Conservation (phyloP, 2,888 invertebrate species). For the Morinoia aosen region DNA sequence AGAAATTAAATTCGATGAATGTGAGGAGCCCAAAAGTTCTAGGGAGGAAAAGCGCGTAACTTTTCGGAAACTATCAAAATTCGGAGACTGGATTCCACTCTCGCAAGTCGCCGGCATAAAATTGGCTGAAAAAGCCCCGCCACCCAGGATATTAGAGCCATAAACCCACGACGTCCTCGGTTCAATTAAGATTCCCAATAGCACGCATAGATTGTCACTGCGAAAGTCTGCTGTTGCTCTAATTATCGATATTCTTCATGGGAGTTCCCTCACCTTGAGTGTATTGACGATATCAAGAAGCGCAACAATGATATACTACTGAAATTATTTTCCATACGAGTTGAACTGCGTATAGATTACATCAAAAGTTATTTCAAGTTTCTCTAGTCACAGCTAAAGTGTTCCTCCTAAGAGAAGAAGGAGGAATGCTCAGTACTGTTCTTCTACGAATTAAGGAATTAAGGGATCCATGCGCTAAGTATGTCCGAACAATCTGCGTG, state of each 20-base stretch:
- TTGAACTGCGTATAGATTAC: no score
- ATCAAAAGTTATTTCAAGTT: no score
- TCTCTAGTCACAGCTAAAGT: no score
- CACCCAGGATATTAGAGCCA: not conserved
- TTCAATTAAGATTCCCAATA: not conserved
- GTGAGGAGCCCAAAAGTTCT: not conserved
- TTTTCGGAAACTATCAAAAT: not conserved
- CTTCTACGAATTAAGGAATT: no score
- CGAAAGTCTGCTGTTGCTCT: not conserved
- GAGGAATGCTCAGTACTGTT: no score
- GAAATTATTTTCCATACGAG: no score
- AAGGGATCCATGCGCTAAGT: no score
- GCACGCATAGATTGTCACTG: not conserved
- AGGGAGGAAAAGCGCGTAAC: not conserved
- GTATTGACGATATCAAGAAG: no score
- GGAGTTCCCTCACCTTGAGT: not conserved
- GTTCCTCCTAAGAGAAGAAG: no score
- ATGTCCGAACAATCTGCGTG: no score
- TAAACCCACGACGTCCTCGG: not conserved
- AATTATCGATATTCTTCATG: not conserved
- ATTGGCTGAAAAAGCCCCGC: not conserved
- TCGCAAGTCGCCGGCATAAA: not conserved
- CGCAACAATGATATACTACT: no score
- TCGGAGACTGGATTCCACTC: not conserved
- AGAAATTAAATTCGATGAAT: slow-evolving; percentile 12